Conservation (phyloP, 2,888 invertebrate genomes). For the Macrostomum cliftonense region DNA sequence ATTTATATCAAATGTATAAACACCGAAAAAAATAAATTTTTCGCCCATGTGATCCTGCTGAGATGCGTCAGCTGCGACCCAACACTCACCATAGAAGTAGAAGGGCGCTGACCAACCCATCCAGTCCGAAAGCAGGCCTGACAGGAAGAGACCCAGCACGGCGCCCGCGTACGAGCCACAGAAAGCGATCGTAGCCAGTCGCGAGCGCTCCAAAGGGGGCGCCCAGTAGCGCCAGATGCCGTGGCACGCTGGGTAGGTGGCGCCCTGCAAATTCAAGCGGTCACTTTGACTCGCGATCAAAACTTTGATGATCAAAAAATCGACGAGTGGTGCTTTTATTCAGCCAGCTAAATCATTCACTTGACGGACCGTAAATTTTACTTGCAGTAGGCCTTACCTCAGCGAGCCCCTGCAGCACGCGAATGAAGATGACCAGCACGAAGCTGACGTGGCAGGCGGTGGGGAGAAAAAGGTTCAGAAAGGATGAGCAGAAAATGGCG, state of each 20-base stretch:
- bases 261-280: too few relatives aligned
- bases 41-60: too few relatives aligned
- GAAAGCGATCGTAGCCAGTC: slow-evolving; percentile 91
- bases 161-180: slow-evolving; percentile 96
- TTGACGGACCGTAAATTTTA: too few relatives aligned
- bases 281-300: too few relatives aligned
- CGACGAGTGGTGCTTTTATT: too few relatives aligned
- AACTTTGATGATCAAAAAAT: too few relatives aligned
- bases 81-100: slow-evolving; percentile 66
- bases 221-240: slow-evolving; percentile 99
- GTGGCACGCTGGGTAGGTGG: slow-evolving; percentile 96
- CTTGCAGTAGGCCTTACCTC: slow-evolving; percentile 34
- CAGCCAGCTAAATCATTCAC: too few relatives aligned
- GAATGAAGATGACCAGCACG: slow-evolving; percentile 63
- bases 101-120: slow-evolving; percentile 82
- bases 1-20: too few relatives aligned
- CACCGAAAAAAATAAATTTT: too few relatives aligned
- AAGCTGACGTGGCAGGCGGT: slow-evolving; percentile 59
- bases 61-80: too few relatives aligned
- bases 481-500: slow-evolving; percentile 74
- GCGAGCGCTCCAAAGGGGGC: slow-evolving; percentile 83
- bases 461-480: slow-evolving; percentile 80
- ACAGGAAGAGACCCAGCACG: slow-evolving; percentile 80
- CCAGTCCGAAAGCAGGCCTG: slow-evolving; percentile 66
- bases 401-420: slow-evolving; percentile 81